phyloP scores from a whole-genome alignment of 92 coral and sea anemone genomes.

The Umimayanthus chanpuru region DNA sequence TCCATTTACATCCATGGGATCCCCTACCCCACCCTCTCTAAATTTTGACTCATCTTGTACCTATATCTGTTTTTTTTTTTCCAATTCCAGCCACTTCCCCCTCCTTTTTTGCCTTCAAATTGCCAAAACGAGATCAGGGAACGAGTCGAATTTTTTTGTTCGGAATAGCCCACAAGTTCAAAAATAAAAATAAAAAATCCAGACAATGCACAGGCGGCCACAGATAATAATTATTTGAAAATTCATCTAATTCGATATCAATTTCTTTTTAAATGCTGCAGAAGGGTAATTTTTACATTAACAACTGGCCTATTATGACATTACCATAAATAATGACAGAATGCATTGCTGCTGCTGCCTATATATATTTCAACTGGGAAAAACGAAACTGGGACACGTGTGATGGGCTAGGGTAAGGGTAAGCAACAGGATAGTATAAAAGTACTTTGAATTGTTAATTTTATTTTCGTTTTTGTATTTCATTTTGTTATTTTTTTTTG shows the following conservation, averaged over 20 bases:
- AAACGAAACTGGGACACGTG: neutral
- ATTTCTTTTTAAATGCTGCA: neutral
- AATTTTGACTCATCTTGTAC: slow-evolving; percentile 10
- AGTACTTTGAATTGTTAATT: too few species aligned
- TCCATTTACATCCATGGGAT: neutral
- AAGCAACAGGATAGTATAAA: too few species aligned
- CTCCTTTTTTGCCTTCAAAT: neutral
- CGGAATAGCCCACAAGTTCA: neutral
- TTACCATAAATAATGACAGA: slow-evolving; percentile 5
- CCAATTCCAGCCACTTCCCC: slow-evolving; percentile 17
- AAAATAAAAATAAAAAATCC: neutral
- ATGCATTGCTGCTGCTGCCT: slow-evolving; percentile 16
- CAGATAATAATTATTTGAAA: slow-evolving; percentile 8
- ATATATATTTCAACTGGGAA: slow-evolving; percentile 10
- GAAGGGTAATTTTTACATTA: slow-evolving; percentile 5
- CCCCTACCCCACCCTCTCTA: slow-evolving; percentile 14
- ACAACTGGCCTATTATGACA: slow-evolving; percentile 16
- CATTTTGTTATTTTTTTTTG: neutral
- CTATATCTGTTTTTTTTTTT: slow-evolving; percentile 5
- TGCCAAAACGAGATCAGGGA: slow-evolving; percentile 21
- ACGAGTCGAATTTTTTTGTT: neutral
- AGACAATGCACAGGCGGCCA: slow-evolving; percentile 14
- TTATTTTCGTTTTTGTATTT: too few species aligned
- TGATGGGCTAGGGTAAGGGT: slow-evolving; percentile 2
- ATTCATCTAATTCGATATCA: slow-evolving; percentile 14